Evolutionary conservation across 1,140 invertebrate genomes (phyloP), one percentile per base, ranked within the genome.

Genomic region (Hypothenemus hampei): DNA sequence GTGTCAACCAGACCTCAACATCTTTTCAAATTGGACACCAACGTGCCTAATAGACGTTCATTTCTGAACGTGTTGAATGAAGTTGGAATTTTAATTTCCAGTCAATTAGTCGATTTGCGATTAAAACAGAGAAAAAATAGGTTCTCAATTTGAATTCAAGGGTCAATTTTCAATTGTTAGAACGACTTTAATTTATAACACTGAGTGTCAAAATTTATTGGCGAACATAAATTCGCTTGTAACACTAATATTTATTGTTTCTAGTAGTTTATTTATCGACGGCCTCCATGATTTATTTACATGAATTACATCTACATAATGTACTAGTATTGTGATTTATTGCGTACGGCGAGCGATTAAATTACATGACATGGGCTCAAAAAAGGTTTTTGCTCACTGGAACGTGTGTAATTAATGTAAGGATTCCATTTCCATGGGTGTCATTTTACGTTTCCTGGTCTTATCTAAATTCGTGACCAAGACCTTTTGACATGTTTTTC

Each of bases 221-320:
- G 41, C 31, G 29, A 43, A 54, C 51, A 54, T 54, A 54, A 54
- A 54, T 54, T 54, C 31, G 26, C 51, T 43, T 45, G 51, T 26
- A 54, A 37, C 40, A 43, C 51, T 36, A 54, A 54, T 54, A 54
- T 54, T 54, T 54, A 54, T 54, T 54, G 51, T 54, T 54, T 54
- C 51, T 54, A 54, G 41, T 46, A 54, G 51, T 54, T 54, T 54
- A 54, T 54, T 54, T 54, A 54, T 54, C 35, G 51, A 46, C 21
- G 39, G 11, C n/a, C 8, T 39, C 21, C 51, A 54, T 54, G 51
- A 54, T 54, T 54, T 54, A 54, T 54, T 54, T 54, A 44, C 51
- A 36, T 46, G 41, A 46, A 46, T 54, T 54, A 54, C 51, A 54
- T 54, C 51, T 54, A 54, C 51, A 54, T 54, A 54, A 54, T 54